Base-by-base conservation (phyloP, 2,888 invertebrate species). In the Eudemis profundana region DNA sequence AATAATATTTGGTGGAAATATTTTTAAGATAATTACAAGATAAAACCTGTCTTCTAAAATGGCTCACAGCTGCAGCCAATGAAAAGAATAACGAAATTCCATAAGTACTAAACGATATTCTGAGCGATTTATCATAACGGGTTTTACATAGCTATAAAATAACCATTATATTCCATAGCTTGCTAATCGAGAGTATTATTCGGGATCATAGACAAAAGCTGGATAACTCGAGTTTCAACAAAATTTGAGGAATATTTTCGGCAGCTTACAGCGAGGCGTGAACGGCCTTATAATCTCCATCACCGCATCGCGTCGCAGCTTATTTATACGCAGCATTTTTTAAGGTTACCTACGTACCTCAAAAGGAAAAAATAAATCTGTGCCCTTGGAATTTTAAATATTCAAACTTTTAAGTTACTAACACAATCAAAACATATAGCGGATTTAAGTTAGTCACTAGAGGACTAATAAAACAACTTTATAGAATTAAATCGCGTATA, bases 241-340 rank as follows among this genome's bases (percentile, higher is more conserved):
- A 17, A 60, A 60, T 27, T 60, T 40, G 17, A n/a, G 38, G 15
- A 53, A 53, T 14, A 53, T 49, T 60, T 60, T 40, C 7, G 15
- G 23, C 10, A 40, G 36, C 38, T 49, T 15, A 59, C 40, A 40
- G 17, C 38, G 40, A 40, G n/a, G 3, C 40, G 21, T 21, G 53
- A 38, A 21, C 38, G 38, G 38, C 17, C 29, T 50, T 33, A 53
- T 53, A 53, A 53, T 51, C 36, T 5, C 19, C 19, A n/a, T 51
- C 36, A n/a, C n/a, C n/a, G n/a, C 15, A 36, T 8, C 33, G 4
- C 33, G 19, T 10, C 38, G 21, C 21, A 53, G 14, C 53, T 19
- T 38, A 29, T 33, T 50, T 17, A 33, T 19, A 12, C 17, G 17
- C 50, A 50, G 50, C 50, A 8, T 12, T 12, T 12, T n/a, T n/a